These are phyloP conservation scores for Cirrhinus molitorella DNA, from an alignment of 2,797 vertebrate genomes.

Conservation along the genomic window DNA sequence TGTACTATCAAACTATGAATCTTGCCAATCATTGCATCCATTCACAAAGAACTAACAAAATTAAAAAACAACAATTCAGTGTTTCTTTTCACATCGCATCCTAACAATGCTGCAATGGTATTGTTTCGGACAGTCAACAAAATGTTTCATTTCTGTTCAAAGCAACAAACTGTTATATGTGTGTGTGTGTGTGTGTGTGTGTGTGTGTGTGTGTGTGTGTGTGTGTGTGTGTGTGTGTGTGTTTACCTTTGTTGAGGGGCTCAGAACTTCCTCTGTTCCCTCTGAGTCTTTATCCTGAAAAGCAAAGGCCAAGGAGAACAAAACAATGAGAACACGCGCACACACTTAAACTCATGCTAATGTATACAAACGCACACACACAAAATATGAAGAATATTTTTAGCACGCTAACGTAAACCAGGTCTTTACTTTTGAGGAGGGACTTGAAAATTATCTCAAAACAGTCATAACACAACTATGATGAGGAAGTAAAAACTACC, in stretches of 20 bases:
- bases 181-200: constrained; percentile 1
- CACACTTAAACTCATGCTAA: constrained; percentile 24
- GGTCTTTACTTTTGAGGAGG: constrained; percentile 22
- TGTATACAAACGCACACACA: neutral
- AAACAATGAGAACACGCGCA: constrained; percentile 65
- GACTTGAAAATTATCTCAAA: constrained; percentile 24
- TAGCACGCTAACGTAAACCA: constrained; percentile 46
- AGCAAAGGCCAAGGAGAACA: constrained; percentile 62
- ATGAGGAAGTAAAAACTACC: neutral
- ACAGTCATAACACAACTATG: neutral
- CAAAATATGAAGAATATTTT: constrained; percentile 48
- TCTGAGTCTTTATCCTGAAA: constrained; percentile 87
- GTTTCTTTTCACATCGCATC: constrained; percentile 3
- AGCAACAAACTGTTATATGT: neutral
- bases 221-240: constrained; percentile 14
- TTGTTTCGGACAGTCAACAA: neutral
- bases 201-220: constrained; percentile 10
- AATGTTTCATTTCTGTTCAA: constrained; percentile 18
- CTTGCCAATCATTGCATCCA: neutral
- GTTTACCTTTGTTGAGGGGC: constrained; percentile 86
- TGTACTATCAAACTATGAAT: neutral
- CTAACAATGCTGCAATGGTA: neutral
- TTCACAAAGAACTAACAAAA: constrained; percentile 5
- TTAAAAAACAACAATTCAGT: neutral
- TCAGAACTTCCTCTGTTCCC: constrained; percentile 79